Evolutionary conservation across 1,140 invertebrate species (phyloP).

Genomic region (Zophobas morio): DNA sequence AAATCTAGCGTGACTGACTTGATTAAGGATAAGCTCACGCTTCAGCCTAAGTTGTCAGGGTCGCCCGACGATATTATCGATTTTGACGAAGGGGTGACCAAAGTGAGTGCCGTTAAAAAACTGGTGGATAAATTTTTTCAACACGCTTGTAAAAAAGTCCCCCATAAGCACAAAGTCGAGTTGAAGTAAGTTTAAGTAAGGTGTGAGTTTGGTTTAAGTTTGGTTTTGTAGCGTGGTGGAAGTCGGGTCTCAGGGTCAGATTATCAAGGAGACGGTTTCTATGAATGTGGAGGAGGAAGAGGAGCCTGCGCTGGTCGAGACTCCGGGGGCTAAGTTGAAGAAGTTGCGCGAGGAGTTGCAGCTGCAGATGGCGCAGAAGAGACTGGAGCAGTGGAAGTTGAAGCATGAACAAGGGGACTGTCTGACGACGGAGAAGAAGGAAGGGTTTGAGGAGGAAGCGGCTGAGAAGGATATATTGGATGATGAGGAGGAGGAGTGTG

Average conservation of each 20-base stretch:
- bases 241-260: conserved; percentile 64
- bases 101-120: conserved; percentile 71
- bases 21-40: conserved; percentile 61
- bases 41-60: conserved; percentile 72
- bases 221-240: conserved; percentile 61
- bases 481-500: conserved; percentile 65
- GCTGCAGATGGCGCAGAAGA: conserved; percentile 74
- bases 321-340: conserved; percentile 73
- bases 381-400: conserved; percentile 76
- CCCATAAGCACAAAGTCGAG: conserved; percentile 68
- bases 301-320: conserved; percentile 65
- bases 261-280: conserved; percentile 68
- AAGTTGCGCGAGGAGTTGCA: conserved; percentile 76
- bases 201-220: conserved; percentile 5
- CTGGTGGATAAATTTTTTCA: conserved; percentile 76
- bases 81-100: conserved; percentile 67
- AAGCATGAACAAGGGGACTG: conserved; percentile 68
- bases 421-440: conserved; percentile 50
- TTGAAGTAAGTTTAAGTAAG: conserved; percentile 62
- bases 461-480: conserved; percentile 65
- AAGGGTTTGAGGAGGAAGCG: conserved; percentile 54
- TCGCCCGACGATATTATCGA: conserved; percentile 75
- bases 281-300: conserved; percentile 65
- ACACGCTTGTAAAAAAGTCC: conserved; percentile 71
- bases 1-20: conserved; percentile 54